Percentiles rank a stretch among this genome's conserved stretches.
Evolutionary conservation across 2,113 vertebrate genomes (phyloP).

Genomic region (Pterocles burchelli): DNA sequence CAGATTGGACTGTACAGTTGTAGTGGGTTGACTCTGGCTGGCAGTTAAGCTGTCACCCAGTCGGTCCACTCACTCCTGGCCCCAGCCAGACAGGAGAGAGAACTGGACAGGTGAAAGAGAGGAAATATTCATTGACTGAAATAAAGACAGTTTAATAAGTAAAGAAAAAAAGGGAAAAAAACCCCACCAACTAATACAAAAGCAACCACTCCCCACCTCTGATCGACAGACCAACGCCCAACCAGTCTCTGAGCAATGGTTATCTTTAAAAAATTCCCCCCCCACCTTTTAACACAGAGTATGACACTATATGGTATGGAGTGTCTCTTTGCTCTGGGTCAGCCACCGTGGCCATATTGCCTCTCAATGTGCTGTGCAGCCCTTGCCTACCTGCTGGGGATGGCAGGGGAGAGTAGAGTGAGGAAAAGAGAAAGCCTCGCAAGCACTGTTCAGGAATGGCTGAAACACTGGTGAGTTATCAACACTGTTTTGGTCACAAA

Average conservation of each 20-base stretch:
- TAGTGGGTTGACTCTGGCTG: neutral
- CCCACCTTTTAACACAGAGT: neutral
- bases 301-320: neutral
- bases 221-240: neutral
- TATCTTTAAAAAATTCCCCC: neutral
- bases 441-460: neutral
- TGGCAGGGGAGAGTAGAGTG: neutral
- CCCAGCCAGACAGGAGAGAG: neutral
- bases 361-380: neutral
- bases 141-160: neutral
- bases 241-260: neutral
- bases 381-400: neutral
- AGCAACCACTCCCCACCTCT: neutral
- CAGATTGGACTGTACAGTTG: neutral
- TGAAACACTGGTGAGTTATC: neutral
- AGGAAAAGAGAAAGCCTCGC: neutral
- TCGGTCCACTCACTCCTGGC: rapidly evolving
- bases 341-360: neutral
- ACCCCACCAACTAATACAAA: neutral
- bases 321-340: neutral
- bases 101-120: neutral
- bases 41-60: neutral
- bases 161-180: neutral
- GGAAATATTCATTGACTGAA: neutral
- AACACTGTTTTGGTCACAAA: neutral